Evolutionary conservation across 2,113 vertebrate genomes (phyloP).

Genomic region (Dascyllus trimaculatus): DNA sequence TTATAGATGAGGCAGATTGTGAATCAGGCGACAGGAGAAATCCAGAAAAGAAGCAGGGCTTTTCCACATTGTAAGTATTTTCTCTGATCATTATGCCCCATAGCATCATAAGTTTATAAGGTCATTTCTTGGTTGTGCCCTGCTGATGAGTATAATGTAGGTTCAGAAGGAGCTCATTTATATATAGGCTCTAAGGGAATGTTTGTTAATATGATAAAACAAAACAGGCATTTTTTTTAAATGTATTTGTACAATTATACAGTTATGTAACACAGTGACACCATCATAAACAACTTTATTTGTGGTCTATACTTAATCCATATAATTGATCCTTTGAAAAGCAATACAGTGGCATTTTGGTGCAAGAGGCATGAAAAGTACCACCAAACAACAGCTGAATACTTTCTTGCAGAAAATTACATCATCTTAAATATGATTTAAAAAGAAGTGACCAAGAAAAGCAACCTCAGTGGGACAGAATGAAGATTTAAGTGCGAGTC

Average conservation of each 20-base stretch:
- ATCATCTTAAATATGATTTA: slow-evolving; percentile 19
- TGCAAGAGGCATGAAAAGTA: slow-evolving; percentile 7
- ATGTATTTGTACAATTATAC: slow-evolving; percentile 81
- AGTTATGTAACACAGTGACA: slow-evolving; percentile 64
- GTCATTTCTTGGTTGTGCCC: slow-evolving; percentile 40
- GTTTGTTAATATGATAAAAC: slow-evolving; percentile 47
- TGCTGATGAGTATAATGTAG: slow-evolving; percentile 41
- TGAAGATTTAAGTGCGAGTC: slow-evolving; percentile 19
- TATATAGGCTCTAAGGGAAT: slow-evolving; percentile 65
- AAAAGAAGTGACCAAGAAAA: slow-evolving; percentile 16
- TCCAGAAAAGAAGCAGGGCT: slow-evolving; percentile 81
- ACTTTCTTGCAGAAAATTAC: slow-evolving; percentile 11
- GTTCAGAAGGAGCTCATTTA: slow-evolving; percentile 47
- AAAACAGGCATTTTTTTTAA: slow-evolving; percentile 45
- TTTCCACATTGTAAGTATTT: slow-evolving; percentile 87
- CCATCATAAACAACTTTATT: slow-evolving; percentile 42
- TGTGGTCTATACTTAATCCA: slow-evolving; percentile 40
- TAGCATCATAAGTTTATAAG: slow-evolving; percentile 42
- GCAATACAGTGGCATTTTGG: slow-evolving; percentile 55
- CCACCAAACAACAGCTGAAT: neutral
- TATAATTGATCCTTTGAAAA: slow-evolving; percentile 45
- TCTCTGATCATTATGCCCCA: slow-evolving; percentile 49
- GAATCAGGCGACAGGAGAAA: slow-evolving; percentile 83
- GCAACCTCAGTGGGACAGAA: slow-evolving; percentile 3
- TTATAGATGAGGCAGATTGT: slow-evolving; percentile 85